Conservation (phyloP, 2,888 invertebrate species). For the Epirrhoe tristata region DNA sequence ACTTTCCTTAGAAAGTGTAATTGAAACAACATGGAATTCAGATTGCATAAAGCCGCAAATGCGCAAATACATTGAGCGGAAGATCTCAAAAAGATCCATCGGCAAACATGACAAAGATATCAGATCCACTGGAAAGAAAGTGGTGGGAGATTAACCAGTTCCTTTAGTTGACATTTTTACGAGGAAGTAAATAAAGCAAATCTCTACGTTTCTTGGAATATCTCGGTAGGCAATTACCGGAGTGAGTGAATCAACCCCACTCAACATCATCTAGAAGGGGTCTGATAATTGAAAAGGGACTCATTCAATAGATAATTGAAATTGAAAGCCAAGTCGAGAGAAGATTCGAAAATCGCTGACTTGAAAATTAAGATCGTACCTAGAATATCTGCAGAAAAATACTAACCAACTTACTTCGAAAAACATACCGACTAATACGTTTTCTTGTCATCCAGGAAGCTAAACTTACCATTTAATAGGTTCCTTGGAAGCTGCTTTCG, state of each 20-base stretch:
- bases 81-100: constrained; percentile 27
- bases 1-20: constrained; percentile 6
- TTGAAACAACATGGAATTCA: constrained; percentile 13
- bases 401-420: no score
- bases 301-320: constrained; percentile 1
- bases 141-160: constrained; percentile 34
- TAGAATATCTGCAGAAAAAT: no score
- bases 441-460: no score
- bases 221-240: constrained; percentile 14
- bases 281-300: constrained; percentile 16
- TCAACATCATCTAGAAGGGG: constrained; percentile 7
- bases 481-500: not conserved
- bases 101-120: constrained; percentile 31
- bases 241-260: constrained; percentile 5
- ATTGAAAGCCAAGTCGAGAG: constrained; percentile 7
- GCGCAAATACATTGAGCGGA: constrained; percentile 17
- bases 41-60: constrained; percentile 19
- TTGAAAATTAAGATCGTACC: not conserved
- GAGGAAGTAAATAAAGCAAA: constrained; percentile 10
- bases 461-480: not conserved
- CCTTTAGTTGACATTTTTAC: constrained; percentile 4
- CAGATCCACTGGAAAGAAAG: constrained; percentile 44
- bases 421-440: no score
- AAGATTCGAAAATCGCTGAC: not conserved
- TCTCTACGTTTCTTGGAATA: constrained; percentile 1